Evolutionary conservation across 2,113 vertebrate species (phyloP).

Genomic region (Stercorarius parasiticus): DNA sequence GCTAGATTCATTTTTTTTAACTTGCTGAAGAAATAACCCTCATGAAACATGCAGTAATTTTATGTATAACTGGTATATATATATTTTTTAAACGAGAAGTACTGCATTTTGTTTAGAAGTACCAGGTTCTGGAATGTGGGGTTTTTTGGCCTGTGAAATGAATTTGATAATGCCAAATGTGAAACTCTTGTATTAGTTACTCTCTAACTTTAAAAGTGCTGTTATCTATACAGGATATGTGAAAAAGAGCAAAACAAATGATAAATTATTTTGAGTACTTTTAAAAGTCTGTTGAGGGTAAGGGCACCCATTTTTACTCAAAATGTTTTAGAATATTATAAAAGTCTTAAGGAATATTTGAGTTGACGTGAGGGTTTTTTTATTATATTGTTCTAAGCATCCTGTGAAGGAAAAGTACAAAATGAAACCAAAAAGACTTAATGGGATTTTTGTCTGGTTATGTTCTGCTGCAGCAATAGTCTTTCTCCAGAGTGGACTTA

Average conservation of each 20-base stretch:
- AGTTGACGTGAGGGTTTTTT: fast-evolving
- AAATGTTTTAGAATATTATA: not conserved
- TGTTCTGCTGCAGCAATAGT: not conserved
- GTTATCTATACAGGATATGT: not conserved
- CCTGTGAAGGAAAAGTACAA: not conserved
- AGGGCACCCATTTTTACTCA: not conserved
- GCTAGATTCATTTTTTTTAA: not conserved
- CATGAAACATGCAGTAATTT: not conserved
- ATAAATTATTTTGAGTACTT: not conserved
- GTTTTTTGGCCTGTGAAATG: not conserved
- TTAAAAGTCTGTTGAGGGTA: fast-evolving
- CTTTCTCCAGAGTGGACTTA: not conserved
- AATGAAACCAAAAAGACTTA: not conserved
- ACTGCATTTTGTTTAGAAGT: not conserved
- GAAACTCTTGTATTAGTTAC: not conserved
- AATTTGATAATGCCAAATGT: not conserved
- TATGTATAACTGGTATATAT: fast-evolving
- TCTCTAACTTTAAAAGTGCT: not conserved
- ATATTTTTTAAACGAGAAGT: not conserved
- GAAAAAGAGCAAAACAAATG: not conserved
- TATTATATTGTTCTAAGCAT: not conserved
- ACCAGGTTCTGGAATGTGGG: not conserved
- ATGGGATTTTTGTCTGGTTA: not conserved
- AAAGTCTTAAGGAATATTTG: not conserved
- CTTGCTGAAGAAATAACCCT: not conserved